These are phyloP conservation scores for Hesperia comma DNA, from an alignment of 2,888 invertebrate species.

Conservation along the genomic window DNA sequence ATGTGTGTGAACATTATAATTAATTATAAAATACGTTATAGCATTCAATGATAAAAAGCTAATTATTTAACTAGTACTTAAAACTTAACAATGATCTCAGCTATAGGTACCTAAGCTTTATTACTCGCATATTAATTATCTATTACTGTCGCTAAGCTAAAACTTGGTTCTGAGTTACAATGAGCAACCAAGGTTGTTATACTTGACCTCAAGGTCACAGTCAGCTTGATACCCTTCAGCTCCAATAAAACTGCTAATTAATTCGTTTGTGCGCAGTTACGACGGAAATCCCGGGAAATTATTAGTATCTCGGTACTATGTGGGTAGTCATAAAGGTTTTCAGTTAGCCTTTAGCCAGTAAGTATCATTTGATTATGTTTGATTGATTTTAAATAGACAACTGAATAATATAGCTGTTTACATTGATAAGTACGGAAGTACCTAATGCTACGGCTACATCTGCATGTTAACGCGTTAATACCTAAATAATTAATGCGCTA, in stretches of 20 bases:
- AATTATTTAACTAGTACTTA: no score
- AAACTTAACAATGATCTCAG: not conserved
- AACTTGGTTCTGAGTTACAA: not conserved
- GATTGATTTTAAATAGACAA: no score
- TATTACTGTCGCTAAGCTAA: not conserved
- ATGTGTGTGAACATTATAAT: no score
- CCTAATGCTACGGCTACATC: no score
- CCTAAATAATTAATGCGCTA: no score
- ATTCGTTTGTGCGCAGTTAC: not conserved
- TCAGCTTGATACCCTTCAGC: slow-evolving; percentile 1
- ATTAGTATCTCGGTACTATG: not conserved
- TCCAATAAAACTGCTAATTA: slow-evolving; percentile 1
- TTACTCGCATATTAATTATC: not conserved
- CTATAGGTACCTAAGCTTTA: not conserved
- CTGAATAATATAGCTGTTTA: no score
- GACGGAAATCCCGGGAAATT: not conserved
- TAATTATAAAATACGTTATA: no score
- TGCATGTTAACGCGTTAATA: no score
- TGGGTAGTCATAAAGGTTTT: not conserved
- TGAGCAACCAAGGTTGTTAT: not conserved
- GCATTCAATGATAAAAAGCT: no score
- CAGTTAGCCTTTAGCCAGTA: not conserved
- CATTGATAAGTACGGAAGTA: no score
- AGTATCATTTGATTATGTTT: not conserved
- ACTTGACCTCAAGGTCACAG: slow-evolving; percentile 5